Evolutionary conservation across 2,888 invertebrate species (phyloP).

Genomic region (Chromoteleia sp.): DNA sequence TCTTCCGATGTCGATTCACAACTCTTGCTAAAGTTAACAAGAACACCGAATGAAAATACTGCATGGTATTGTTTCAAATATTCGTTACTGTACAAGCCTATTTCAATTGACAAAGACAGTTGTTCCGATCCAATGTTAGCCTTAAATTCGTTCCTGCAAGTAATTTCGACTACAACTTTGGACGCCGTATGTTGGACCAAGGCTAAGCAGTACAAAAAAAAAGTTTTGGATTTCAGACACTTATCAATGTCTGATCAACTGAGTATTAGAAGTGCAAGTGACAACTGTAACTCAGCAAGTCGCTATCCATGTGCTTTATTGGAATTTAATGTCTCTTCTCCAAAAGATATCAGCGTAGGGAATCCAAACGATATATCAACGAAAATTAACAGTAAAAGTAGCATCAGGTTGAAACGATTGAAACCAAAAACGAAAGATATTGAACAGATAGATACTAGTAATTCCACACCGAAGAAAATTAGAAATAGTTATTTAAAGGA

Average conservation of each 20-base stretch:
- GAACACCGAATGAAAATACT: not conserved
- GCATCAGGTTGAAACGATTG: no score
- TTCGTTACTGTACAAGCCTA: not conserved
- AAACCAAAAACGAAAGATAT: not conserved
- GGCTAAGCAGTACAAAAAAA: not conserved
- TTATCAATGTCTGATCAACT: not conserved
- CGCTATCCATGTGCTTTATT: no score
- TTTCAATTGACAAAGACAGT: not conserved
- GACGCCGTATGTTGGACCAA: not conserved
- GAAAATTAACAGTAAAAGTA: no score
- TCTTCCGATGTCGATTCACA: slow-evolving; percentile 10
- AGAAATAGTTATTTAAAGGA: slow-evolving; percentile 4
- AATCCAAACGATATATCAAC: no score
- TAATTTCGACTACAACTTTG: not conserved
- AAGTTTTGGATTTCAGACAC: not conserved
- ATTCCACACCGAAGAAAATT: not conserved
- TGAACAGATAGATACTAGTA: not conserved
- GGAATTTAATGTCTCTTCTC: no score
- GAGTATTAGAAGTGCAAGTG: no score
- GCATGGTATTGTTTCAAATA: slow-evolving; percentile 17
- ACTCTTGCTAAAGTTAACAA: not conserved
- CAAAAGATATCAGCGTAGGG: no score
- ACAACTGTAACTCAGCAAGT: no score
- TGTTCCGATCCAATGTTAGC: slow-evolving; percentile 23
- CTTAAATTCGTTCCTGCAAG: slow-evolving; percentile 30